Evolutionary conservation across 2,888 invertebrate genomes (phyloP), one percentile per base, ranked within the genome.

Genomic region (Cheilosia scutellata): DNA sequence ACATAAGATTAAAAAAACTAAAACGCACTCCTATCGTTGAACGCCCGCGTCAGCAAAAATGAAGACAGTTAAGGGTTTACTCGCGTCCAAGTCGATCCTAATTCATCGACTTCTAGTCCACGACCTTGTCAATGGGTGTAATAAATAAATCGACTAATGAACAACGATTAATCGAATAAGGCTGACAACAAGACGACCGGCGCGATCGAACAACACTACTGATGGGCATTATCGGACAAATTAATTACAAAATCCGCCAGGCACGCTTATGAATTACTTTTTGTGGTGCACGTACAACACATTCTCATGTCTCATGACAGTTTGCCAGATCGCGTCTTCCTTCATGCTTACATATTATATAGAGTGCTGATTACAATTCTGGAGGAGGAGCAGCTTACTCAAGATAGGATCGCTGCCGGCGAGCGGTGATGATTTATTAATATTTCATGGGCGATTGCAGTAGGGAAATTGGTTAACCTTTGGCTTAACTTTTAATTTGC

Each of bases 201-300:
- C 2, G 11, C 13, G 20, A 40, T 5, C 40, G 16, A n/a, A 20
- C 25, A 47, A 58, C 25, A 40, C 29, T 49, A 13, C 20, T 20
- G 20, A 20, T 20, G 6, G 4, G 2, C 25, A 16, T 37, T 58
- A 58, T 58, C 71, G 47, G 13, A 6, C 27, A 37, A 66, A 53
- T 66, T 49, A 47, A 47, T 71, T 71, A 71, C 4, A 27, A 37
- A 9, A 55, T 68, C 42, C 31, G 29, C 27, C 4, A 60, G 79
- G 79, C 79, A 72, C 79, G 79, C 72, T 58, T 76, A 76, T 51
- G 57, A 33, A 9, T 68, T 44, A 55, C 53, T 70, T 68, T 62
- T 20, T 58, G 13, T 58, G 13, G 20, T 20, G 2, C 20, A 20
- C 37, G 37, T 55, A 25, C 16, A 47, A 5, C 16, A 20, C 16